Percentiles rank a stretch among this genome's conserved stretches.
These are phyloP conservation scores for Helicolenus hilgendorfi DNA, from an alignment of 2,797 vertebrate genomes.

Conservation along the genomic window DNA sequence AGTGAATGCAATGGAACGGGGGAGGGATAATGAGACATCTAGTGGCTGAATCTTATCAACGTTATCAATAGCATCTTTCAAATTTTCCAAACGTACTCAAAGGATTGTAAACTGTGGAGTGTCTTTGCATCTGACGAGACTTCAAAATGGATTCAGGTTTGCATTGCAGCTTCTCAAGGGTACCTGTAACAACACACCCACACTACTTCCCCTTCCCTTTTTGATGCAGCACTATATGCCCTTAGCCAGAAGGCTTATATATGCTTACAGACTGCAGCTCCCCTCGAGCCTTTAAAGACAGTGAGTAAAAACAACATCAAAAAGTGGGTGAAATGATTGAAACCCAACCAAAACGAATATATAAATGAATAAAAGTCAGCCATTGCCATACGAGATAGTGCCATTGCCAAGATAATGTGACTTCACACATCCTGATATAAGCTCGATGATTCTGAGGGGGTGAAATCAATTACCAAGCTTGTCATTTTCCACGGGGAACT, in stretches of 20 bases:
- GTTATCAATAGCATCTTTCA: too few species aligned
- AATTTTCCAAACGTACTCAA: not conserved
- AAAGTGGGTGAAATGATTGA: slow-evolving; percentile 11
- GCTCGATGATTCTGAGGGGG: slow-evolving; percentile 27
- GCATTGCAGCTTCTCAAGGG: not conserved
- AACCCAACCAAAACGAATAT: not conserved
- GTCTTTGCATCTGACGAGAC: not conserved
- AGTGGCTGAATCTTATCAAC: too few species aligned
- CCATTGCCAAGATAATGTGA: slow-evolving; percentile 27
- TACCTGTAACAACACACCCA: not conserved
- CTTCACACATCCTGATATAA: slow-evolving; percentile 25
- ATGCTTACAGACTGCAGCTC: not conserved
- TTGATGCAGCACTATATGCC: not conserved
- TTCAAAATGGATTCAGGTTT: not conserved
- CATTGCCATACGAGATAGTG: not conserved
- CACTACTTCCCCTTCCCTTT: not conserved
- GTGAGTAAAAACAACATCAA: slow-evolving; percentile 11
- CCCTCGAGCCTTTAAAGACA: not conserved
- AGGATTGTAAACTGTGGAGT: not conserved
- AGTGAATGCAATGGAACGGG: too few species aligned
- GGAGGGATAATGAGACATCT: too few species aligned
- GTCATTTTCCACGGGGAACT: slow-evolving; percentile 50
- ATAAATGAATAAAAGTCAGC: slow-evolving; percentile 32
- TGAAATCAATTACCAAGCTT: slow-evolving; percentile 65
- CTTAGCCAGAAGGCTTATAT: not conserved